Evolutionary conservation across 2,113 vertebrate species (phyloP), one percentile per base, ranked within the genome.

Genomic region (Ellobius talpinus): DNA sequence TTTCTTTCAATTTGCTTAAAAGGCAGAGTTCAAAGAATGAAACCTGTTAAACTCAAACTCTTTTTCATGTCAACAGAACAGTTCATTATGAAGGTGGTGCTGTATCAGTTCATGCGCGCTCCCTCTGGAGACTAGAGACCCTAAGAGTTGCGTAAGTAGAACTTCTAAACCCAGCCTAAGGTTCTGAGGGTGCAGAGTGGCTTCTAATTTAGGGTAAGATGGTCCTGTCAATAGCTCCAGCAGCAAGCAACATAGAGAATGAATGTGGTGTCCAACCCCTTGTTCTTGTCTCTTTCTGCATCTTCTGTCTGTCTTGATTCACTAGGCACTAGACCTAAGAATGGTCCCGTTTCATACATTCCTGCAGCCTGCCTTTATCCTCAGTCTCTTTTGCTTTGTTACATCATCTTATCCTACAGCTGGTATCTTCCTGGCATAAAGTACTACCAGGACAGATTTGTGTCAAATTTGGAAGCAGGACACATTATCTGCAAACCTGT

Each of bases 41-140:
- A 68, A 65, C 3, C 0, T 0, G 7, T 45, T 68, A 16, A 47
- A 47, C 73, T 96, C 23, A 90, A 45, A 92, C 65, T 93, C 65
- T 77, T 17, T 87, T 92, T 36, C 21, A 52, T 58, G 50, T 97
- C 98, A 4, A 74, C 98, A 99, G 99, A 98, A 99, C 99, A 24
- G 99, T 99, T 94, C 99, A 99, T 97, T 99, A 99, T 4, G 99
- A 99, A 97, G 99, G 99, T 0, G 99, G 99, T 74, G 99, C 99
- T 5, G 99, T 99, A 81, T 99, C 99, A 29, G 99, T 99, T 97
- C 99, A 99, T 0, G 99, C 99, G 36, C 99, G 99, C 92, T 99
- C 99, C 77, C 99, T 99, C 81, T 99, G 99, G 99, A 99, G 99
- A 94, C 98, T 99, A 33, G 99, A 99, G 98, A 99, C 99, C 0